A percentile compares a stretch with the other conserved stretches of the same genome.
These are phyloP conservation scores for Cotesia vestalis DNA, from an alignment of 1,140 invertebrate genomes.

Conservation along the genomic window DNA sequence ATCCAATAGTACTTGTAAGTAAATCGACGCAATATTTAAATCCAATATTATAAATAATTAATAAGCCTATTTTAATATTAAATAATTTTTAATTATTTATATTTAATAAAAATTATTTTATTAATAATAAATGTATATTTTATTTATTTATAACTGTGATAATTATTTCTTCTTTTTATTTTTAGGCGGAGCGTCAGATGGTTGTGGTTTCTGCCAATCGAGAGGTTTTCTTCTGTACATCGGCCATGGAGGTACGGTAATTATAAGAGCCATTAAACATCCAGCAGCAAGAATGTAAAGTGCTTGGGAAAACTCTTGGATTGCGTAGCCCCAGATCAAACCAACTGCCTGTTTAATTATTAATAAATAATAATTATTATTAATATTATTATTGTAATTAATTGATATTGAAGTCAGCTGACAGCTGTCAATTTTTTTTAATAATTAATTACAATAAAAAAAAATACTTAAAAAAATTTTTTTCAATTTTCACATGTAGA, in stretches of 20 bases:
- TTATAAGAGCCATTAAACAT: conserved; percentile 83
- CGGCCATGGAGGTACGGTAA: conserved; percentile 92
- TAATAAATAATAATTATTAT: conserved; percentile 39
- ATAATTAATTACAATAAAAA: too few relatives aligned
- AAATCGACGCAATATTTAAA: conserved; percentile 6
- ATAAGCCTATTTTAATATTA: too few relatives aligned
- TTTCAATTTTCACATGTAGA: too few relatives aligned
- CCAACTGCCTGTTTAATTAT: conserved; percentile 75
- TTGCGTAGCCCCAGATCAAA: conserved; percentile 90
- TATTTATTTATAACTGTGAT: background rate
- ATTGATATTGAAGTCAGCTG: background rate
- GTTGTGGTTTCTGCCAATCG: conserved; percentile 86
- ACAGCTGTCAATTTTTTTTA: too few relatives aligned
- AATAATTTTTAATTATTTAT: too few relatives aligned
- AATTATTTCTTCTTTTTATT: conserved; percentile 63
- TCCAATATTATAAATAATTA: too few relatives aligned
- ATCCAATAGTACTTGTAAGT: conserved; percentile 15
- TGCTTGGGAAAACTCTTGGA: conserved; percentile 95
- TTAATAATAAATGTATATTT: too few relatives aligned
- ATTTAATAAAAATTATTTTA: too few relatives aligned
- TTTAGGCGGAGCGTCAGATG: conserved; percentile 49
- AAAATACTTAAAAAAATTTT: too few relatives aligned
- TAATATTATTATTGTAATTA: conserved; percentile 26
- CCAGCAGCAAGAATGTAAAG: conserved; percentile 92
- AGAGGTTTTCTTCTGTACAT: conserved; percentile 88